phyloP scores from a whole-genome alignment of 2,113 vertebrate species.

The Tragelaphus strepsiceros region DNA sequence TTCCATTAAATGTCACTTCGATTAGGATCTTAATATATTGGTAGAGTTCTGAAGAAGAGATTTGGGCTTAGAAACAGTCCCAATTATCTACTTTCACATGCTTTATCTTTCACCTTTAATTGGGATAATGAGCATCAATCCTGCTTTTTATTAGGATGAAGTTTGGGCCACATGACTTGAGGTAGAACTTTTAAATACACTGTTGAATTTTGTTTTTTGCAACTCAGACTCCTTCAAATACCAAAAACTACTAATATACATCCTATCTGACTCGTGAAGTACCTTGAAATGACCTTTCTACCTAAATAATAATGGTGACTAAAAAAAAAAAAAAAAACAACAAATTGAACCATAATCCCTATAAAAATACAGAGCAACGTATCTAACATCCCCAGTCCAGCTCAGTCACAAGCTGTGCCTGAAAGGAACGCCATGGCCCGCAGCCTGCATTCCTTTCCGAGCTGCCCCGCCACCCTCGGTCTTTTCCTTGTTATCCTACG shows the following conservation, averaged over 20 bases:
- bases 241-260: not conserved
- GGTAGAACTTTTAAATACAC: not conserved
- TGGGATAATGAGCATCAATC: not conserved
- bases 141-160: not conserved
- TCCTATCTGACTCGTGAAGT: not conserved
- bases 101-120: not conserved
- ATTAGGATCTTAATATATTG: not conserved
- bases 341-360: not conserved
- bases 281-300: not conserved
- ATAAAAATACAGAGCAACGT: not conserved
- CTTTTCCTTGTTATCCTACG: not conserved
- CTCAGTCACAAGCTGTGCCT: not conserved
- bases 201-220: not conserved
- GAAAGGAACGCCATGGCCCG: not conserved
- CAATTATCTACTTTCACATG: not conserved
- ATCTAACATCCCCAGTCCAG: not conserved
- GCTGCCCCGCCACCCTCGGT: not conserved
- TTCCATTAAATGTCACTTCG: not conserved
- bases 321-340: not conserved
- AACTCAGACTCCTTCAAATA: not conserved
- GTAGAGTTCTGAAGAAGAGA: not conserved
- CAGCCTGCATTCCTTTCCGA: not conserved
- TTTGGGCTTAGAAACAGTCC: not conserved
- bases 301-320: not conserved
- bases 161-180: not conserved